Evolutionary conservation across 2,888 invertebrate species (phyloP).

Genomic region (Osedax fenrisi): DNA sequence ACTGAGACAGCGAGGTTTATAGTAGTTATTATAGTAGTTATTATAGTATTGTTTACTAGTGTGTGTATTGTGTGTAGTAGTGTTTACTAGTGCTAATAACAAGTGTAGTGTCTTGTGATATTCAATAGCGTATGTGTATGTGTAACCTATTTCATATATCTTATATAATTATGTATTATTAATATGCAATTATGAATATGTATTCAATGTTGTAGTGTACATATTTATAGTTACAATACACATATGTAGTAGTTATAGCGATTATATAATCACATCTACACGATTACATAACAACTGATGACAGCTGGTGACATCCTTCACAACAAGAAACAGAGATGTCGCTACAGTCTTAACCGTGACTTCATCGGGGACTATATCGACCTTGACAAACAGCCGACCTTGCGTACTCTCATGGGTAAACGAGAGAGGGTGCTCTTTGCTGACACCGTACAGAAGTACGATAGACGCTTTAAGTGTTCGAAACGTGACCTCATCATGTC

Average conservation of each 20-base stretch:
- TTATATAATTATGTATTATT: too few species aligned
- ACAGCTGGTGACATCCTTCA: slow-evolving; percentile 53
- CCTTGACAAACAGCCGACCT: slow-evolving; percentile 56
- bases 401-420: slow-evolving; percentile 56
- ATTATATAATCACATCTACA: too few species aligned
- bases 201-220: too few species aligned
- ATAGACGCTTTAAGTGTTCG: slow-evolving; percentile 59
- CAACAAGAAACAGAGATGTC: slow-evolving; percentile 58
- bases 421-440: slow-evolving; percentile 61
- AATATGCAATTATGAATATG: too few species aligned
- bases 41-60: too few species aligned
- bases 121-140: background rate
- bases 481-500: slow-evolving; percentile 59
- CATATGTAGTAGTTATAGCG: too few species aligned
- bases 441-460: slow-evolving; percentile 59
- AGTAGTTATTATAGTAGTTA: too few species aligned
- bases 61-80: too few species aligned
- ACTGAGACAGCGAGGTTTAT: slow-evolving; percentile 55
- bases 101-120: background rate
- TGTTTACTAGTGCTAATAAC: background rate
- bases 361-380: slow-evolving; percentile 64
- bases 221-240: too few species aligned
- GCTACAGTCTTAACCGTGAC: slow-evolving; percentile 58
- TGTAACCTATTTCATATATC: too few species aligned
- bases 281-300: too few species aligned